Conservation (phyloP, 2,113 vertebrate species). For the Amazona vittata region DNA sequence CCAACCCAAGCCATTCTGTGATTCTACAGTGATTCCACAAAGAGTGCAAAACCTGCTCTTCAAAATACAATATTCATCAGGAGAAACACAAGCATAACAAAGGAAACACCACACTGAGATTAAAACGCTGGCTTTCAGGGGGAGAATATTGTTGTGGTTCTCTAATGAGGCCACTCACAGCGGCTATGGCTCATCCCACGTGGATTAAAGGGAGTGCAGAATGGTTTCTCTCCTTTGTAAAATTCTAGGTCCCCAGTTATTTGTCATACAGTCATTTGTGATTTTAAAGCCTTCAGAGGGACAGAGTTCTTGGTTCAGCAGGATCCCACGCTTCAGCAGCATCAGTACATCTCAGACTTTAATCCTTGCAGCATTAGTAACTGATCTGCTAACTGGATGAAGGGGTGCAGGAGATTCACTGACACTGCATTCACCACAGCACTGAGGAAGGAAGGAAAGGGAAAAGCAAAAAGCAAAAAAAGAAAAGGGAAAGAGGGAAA, state of each 20-base stretch:
- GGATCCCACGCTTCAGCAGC: neutral
- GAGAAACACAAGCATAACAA: fast-evolving
- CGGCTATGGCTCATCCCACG: fast-evolving
- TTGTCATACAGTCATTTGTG: neutral
- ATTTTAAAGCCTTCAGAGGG: neutral
- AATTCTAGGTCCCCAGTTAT: neutral
- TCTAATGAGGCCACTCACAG: neutral
- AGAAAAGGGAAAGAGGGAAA: neutral
- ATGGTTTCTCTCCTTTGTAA: neutral
- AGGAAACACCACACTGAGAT: fast-evolving
- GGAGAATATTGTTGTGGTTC: fast-evolving
- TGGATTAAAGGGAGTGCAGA: fast-evolving
- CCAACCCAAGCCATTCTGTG: neutral
- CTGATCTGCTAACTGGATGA: neutral
- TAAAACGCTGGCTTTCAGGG: fast-evolving
- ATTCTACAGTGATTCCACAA: neutral
- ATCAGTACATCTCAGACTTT: neutral
- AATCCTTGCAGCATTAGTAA: neutral
- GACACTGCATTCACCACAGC: fast-evolving
- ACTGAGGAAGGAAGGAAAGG: neutral
- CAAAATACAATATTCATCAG: fast-evolving
- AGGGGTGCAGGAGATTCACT: no score
- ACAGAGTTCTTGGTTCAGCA: neutral
- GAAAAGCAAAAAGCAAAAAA: neutral
- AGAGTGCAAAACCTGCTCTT: neutral